Base-by-base conservation (phyloP, 1,140 invertebrate species). In the Aphaenogaster floridana region DNA sequence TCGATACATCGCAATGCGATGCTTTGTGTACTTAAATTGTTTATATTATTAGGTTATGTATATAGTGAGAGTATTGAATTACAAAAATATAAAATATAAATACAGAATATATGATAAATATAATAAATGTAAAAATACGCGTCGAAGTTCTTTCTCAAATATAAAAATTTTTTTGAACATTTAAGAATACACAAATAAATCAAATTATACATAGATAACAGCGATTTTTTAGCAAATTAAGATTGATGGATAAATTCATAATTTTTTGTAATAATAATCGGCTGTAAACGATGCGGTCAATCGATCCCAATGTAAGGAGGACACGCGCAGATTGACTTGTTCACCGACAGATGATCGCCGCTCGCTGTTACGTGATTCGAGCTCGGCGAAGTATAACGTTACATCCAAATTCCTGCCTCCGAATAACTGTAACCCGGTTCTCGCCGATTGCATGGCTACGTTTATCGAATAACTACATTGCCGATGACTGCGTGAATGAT, bases 371-470 rank as follows among this genome's bases (percentile, higher is more conserved):
- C 79, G n/a, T 45, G 85, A 80, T 78, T n/a, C 80, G 13, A 71
- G 59, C 61, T 57, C 72, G 81, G 36, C 50, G 39, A 78, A 74
- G 69, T 90, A 68, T 91, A 90, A 90, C 83, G 89, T 91, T 91
- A 91, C 83, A 84, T 36, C 83, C 89, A 85, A 91, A 91, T 91
- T 91, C 90, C 76, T 88, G 59, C 61, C 80, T 78, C 61, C 59
- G 83, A 66, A 77, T 91, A 91, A 91, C 90, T 91, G 90, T 91
- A 90, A 86, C 11, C 71, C 77, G 45, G 68, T 68, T 79, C 59
- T 69, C 61, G 71, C 39, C 54, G 54, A 74, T 74, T 61, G 71
- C 48, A 52, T 17, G 17, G 17, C 17, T 50, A 66, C 48, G 63
- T 21, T 59, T 72, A 78, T 87, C 77, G 45, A 52, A 42, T 77